phyloP scores from a whole-genome alignment of 2,113 vertebrate species.

The Azemiops feae region DNA sequence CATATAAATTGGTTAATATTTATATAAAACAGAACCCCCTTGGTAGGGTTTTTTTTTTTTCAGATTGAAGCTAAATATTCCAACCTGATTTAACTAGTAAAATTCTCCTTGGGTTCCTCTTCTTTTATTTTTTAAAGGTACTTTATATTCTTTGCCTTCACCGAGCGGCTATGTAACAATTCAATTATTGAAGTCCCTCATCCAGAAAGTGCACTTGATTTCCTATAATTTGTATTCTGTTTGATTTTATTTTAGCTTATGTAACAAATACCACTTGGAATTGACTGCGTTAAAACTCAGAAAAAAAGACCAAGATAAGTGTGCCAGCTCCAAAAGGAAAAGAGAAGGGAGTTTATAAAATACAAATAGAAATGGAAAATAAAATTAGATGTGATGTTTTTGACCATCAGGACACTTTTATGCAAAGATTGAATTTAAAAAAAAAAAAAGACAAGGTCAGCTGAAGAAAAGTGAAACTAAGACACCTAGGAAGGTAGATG shows the following conservation, averaged over 20 bases:
- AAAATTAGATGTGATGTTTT: conserved; percentile 36
- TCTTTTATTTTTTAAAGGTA: neutral
- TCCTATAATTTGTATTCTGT: conserved; percentile 40
- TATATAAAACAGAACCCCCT: neutral
- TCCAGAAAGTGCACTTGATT: conserved; percentile 53
- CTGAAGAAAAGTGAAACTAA: conserved; percentile 26
- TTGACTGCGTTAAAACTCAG: conserved; percentile 46
- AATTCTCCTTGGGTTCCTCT: neutral
- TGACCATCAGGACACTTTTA: conserved; percentile 32
- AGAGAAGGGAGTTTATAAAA: conserved; percentile 40
- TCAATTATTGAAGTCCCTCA: conserved; percentile 59
- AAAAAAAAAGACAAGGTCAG: conserved; percentile 6
- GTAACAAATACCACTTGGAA: conserved; percentile 47
- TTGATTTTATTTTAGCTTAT: conserved; percentile 34
- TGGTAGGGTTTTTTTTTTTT: conserved; percentile 27
- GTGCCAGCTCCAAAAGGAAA: conserved; percentile 18
- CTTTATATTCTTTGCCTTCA: conserved; percentile 48
- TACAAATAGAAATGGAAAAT: conserved; percentile 44
- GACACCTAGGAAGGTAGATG: conserved; percentile 12
- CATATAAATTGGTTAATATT: neutral
- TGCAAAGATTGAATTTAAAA: neutral
- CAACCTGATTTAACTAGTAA: conserved; percentile 48
- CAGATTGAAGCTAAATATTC: conserved; percentile 44
- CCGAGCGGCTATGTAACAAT: conserved; percentile 50
- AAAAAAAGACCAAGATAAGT: conserved; percentile 42